Conservation (phyloP, 2,797 vertebrate genomes). For the Eospalax fontanierii region DNA sequence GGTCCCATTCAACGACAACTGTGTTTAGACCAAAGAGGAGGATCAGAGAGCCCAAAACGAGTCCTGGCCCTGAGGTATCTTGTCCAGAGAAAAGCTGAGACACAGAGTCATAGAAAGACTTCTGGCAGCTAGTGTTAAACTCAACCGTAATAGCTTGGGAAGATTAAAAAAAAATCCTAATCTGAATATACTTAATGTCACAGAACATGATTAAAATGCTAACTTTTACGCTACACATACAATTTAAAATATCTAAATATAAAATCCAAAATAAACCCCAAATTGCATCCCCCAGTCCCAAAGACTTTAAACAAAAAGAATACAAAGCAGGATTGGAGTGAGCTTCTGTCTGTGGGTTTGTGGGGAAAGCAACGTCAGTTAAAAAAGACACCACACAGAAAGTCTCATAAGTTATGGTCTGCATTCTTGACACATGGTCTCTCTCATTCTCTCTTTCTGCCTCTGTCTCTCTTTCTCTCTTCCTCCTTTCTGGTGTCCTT, state of each 20-base stretch:
- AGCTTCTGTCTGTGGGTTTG: not conserved
- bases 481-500: no score
- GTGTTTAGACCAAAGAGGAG: not conserved
- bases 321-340: not conserved
- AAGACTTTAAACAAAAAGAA: not conserved
- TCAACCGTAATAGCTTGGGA: not conserved
- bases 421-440: not conserved
- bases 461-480: no score
- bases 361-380: accelerated
- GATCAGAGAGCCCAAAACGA: not conserved
- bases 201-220: not conserved
- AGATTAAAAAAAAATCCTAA: not conserved
- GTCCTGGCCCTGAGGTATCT: not conserved
- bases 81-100: not conserved
- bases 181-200: not conserved
- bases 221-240: not conserved
- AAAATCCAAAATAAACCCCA: not conserved
- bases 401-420: accelerated
- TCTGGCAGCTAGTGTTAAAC: not conserved
- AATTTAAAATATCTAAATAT: not conserved
- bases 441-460: not conserved
- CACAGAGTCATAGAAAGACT: accelerated
- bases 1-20: not conserved
- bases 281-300: not conserved
- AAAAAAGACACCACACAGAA: accelerated